Evolutionary conservation across 2,888 invertebrate species (phyloP), one percentile per base, ranked within the genome.

Genomic region (Hypomecis atomaria): DNA sequence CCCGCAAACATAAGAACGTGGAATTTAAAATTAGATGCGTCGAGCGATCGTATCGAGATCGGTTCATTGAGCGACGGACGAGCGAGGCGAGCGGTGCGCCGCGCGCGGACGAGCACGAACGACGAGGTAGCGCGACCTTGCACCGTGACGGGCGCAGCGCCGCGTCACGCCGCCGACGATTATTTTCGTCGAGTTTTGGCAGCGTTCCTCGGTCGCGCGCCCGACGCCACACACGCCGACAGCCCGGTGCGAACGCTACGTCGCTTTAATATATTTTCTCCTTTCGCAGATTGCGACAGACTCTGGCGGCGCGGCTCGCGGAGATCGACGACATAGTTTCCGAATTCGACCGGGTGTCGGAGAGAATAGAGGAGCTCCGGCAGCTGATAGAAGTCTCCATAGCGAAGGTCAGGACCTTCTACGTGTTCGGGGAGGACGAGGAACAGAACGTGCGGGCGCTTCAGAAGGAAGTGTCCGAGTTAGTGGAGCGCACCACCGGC

Each of bases 371-470:
- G 71, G 93, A 94, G 78, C 94, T 96, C 83, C 95, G 95, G 79
- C 94, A 94, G 78, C 93, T 93, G 78, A 93, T 97, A 75, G 95
- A 95, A 82, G 93, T 94, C 63, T 93, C 95, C 70, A 93, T 95
- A 78, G 94, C 94, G 69, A 94, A 95, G 86, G 94, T 96, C 70
- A 93, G 93, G 76, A 94, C 94, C 71, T 94, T 97, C 81, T 96
- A 97, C 94, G 96, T 96, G 43, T 97, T 95, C 89, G 96, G 95
- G 78, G 95, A 95, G 75, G 94, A 97, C 90, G 94, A 96, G 72
- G 92, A 93, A 62, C 92, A 93, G 66, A 93, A 94, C 67, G 90
- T 97, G 62, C 90, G 93, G 64, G 88, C 90, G 57, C 87, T 96
- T 50, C 90, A 93, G 59, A 85, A 85, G 59, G 93, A 94, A 83